Evolutionary conservation across 2,797 vertebrate genomes (phyloP), one percentile per base, ranked within the genome.

Genomic region (Gadopsis bispinosus): DNA sequence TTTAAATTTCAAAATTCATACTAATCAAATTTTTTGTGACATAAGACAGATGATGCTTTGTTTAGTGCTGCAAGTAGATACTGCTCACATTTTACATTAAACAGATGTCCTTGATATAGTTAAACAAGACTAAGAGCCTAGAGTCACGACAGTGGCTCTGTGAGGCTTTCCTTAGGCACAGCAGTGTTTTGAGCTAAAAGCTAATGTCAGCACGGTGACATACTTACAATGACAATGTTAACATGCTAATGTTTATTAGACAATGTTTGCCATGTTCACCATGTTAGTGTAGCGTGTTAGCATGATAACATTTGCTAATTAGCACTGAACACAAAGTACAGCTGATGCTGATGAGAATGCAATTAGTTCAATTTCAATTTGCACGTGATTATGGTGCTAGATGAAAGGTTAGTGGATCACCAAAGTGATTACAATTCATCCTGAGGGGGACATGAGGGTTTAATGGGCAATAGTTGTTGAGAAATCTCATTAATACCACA

Each of bases 31-130:
- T 6, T 8, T 8, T 54, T 53, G 51, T 26, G n/a, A 12, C n/a
- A 26, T 14, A 29, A 54, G 22, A 7, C 7, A 43, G 43, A 16
- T 3, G 3, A 7, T 37, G 33, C 10, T 39, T 17, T 19, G 33
- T 53, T 66, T 37, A 22, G 39, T 47, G 37, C 12, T 33, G 29
- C 58, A 39, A 26, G 4, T n/a, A 31, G 20, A 31, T 65, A 6
- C 50, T 67, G 13, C 29, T 69, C 26, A 31, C 17, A 51, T 65
- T 45, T 56, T 58, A 65, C 6, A 43, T 35, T 37, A 43, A 58
- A 69, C 10, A 43, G 16, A 50, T n/a, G 22, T 16, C 22, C 8
- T 41, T 69, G 10, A 43, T 56, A 54, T 9, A 54, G 22, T 67
- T 22, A 9, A 66, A 59, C 20, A 45, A 22, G 2, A 41, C 19